Conservation (phyloP, 1,140 invertebrate species). For the Halotydeus destructor region DNA sequence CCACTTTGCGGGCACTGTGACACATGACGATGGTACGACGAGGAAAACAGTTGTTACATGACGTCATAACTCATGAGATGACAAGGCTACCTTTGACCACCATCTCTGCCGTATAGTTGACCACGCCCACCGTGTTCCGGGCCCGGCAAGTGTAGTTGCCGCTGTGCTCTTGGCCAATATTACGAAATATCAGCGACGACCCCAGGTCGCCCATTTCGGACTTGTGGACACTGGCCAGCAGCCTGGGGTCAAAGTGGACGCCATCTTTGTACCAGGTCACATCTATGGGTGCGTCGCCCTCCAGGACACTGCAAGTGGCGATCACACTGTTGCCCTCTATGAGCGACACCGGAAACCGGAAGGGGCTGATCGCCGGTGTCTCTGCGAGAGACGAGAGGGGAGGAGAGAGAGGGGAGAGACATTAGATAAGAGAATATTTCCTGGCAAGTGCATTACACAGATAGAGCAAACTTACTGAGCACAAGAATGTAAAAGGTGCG, state of each 20-base stretch:
- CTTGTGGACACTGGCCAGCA: constrained; percentile 27
- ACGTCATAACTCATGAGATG: too few relatives aligned
- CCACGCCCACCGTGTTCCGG: constrained; percentile 24
- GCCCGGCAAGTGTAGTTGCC: constrained; percentile 43
- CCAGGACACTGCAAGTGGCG: constrained; percentile 57
- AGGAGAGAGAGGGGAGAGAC: too few relatives aligned
- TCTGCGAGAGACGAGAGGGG: constrained; percentile 10
- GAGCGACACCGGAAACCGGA: constrained; percentile 37
- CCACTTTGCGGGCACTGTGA: constrained; percentile 26
- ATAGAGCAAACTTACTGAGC: neutral
- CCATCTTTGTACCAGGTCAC: constrained; percentile 54
- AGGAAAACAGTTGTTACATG: too few relatives aligned
- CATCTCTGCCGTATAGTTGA: constrained; percentile 12
- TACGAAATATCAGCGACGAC: constrained; percentile 23
- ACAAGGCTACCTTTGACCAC: constrained; percentile 17
- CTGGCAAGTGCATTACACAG: neutral
- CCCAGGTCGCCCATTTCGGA: constrained; percentile 15
- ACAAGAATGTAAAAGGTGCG: neutral
- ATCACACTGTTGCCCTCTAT: constrained; percentile 60
- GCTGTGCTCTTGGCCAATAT: constrained; percentile 20
- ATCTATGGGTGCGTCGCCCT: constrained; percentile 48
- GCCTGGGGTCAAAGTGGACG: constrained; percentile 18
- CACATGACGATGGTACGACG: neutral
- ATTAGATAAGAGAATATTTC: neutral
- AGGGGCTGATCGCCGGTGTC: constrained; percentile 22